Percentiles rank a stretch among this genome's conserved stretches.
Evolutionary conservation across 2,113 vertebrate species (phyloP).

Genomic region (Hyperopisus bebe): DNA sequence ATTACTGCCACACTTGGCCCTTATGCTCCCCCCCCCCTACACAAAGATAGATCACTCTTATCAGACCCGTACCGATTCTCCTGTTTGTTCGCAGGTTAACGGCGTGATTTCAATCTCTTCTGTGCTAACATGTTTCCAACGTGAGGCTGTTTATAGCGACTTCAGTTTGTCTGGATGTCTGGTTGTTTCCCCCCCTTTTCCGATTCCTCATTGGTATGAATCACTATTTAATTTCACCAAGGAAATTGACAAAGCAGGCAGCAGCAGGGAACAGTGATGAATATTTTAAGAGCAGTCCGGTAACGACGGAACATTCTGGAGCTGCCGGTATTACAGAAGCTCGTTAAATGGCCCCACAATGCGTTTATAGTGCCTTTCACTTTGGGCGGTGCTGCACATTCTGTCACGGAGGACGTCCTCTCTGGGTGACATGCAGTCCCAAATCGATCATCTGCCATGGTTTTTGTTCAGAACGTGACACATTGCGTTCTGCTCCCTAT

Average conservation of each 20-base stretch:
- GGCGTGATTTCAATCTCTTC: not conserved
- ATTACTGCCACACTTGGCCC: conserved; percentile 17
- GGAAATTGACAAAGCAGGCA: conserved; percentile 15
- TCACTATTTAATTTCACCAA: not conserved
- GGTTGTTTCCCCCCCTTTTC: not conserved
- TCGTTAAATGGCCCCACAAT: not conserved
- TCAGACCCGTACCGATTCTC: conserved; percentile 18
- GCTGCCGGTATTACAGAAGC: not conserved
- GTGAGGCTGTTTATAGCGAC: not conserved
- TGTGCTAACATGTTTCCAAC: not conserved
- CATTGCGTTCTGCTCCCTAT: not conserved
- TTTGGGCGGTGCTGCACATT: not conserved
- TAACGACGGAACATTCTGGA: not conserved
- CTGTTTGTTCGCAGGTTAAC: conserved; percentile 3
- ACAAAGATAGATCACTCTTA: conserved; percentile 40
- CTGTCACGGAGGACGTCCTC: not conserved
- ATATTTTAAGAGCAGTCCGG: conserved; percentile 19
- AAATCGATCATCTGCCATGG: not conserved
- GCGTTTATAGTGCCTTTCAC: not conserved
- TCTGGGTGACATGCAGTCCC: not conserved
- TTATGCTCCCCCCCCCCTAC: conserved; percentile 15
- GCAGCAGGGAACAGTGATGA: conserved; percentile 1
- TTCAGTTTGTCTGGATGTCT: not conserved
- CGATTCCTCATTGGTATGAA: not conserved
- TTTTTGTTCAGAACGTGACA: not conserved